These are phyloP conservation scores for Dicerorhinus sumatrensis DNA, from an alignment of 2,113 vertebrate species.

Conservation along the genomic window DNA sequence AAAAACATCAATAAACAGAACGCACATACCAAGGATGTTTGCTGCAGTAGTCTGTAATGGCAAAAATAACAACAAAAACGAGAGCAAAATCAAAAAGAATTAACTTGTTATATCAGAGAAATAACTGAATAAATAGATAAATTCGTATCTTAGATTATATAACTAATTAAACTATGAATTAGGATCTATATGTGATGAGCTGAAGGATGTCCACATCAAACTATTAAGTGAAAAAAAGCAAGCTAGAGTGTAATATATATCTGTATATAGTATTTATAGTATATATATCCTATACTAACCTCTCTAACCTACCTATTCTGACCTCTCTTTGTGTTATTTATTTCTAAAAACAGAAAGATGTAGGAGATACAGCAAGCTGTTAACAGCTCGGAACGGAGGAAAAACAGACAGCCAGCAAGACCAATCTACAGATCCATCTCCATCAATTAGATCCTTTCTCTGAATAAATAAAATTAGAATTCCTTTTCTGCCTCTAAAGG, in stretches of 20 bases:
- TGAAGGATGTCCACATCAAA: neutral
- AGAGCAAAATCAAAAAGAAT: neutral
- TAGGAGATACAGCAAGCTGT: neutral
- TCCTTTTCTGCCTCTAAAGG: neutral
- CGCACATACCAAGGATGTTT: neutral
- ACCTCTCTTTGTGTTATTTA: neutral
- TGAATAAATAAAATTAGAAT: neutral
- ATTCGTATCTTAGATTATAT: neutral
- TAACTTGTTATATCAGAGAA: neutral
- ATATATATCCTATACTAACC: neutral
- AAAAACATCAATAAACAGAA: neutral
- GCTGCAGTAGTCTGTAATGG: neutral
- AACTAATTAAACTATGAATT: neutral
- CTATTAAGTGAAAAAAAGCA: neutral
- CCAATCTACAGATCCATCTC: neutral
- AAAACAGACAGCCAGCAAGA: neutral
- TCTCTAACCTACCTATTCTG: no score
- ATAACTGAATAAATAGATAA: neutral
- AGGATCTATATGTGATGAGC: neutral
- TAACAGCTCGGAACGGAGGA: neutral
- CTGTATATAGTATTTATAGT: no score
- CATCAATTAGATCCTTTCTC: neutral
- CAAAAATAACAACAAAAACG: neutral
- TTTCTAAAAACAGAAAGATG: neutral
- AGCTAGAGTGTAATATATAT: neutral